Base-by-base conservation (phyloP, 2,113 vertebrate species). In the Hydrolagus affinis region DNA sequence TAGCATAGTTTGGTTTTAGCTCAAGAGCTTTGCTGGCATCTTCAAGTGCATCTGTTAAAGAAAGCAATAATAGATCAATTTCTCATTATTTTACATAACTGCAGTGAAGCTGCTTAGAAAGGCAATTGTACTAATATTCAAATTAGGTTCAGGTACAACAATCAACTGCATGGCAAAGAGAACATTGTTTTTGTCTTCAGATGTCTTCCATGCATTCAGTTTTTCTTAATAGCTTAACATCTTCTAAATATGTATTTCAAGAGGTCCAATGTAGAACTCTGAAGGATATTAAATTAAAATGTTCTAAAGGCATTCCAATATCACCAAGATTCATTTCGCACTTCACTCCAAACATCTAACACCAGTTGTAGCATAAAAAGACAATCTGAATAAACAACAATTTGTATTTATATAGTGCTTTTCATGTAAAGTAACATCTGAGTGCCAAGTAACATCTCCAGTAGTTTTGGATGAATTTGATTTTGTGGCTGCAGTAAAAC, bases 21-120 rank as follows among this genome's bases (percentile, higher is more conserved):
- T 94, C 92, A 86, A 96, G 92, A 80, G 96, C 95, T 89, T 92
- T 97, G 89, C 94, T 95, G 87, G 95, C 92, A 91, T 98, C 97
- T 86, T 94, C 91, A 89, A 93, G 90, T 28, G 95, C 97, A 92
- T 94, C 97, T 98, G 90, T 85, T 87, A 86, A 87, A 86, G 91
- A 83, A 32, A 19, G 25, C 60, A 66, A 83, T 66, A 21, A 78
- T 44, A 44, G 64, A 28, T 68, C 8, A 0, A 32, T 83, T 83
- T 83, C 19, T 32, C 4, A 32, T 23, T 83, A 64, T 17, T 30
- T 25, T 6, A 1, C 8, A 8, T 59, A 78, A 80, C 12, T 12
- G n/a, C 12, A 64, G 23, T 7, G n/a, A 28, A 75, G 25, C 28
- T 80, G 8, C 11, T 64, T 0, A 80, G 30, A 21, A 8, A 44